These are phyloP conservation scores for Pardosa pseudoannulata DNA, from an alignment of 2,888 invertebrate species.

Conservation along the genomic window DNA sequence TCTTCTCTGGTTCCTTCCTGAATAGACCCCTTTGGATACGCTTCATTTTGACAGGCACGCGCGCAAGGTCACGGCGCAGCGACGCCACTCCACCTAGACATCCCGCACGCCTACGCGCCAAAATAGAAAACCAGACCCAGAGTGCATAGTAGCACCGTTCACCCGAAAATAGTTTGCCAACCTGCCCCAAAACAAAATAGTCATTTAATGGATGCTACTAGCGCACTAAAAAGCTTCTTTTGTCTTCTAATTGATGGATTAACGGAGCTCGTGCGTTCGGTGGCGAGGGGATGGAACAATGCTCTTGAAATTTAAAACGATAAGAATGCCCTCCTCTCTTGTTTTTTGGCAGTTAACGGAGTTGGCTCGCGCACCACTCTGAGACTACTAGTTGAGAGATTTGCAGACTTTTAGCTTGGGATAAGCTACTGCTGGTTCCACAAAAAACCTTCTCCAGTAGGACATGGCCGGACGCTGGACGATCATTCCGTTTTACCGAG, in stretches of 20 bases:
- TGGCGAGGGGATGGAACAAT: not conserved
- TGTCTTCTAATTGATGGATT: slow-evolving; percentile 9
- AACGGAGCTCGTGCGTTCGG: not conserved
- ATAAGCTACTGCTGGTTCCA: too few species aligned
- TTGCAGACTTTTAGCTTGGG: too few species aligned
- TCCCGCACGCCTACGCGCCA: not conserved
- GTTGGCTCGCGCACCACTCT: not conserved
- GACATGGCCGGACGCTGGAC: too few species aligned
- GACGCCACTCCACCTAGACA: not conserved
- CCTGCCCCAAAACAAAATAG: not conserved
- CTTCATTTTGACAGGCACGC: not conserved
- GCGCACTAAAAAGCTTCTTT: not conserved
- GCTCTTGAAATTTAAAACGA: slow-evolving; percentile 11
- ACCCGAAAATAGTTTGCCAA: slow-evolving; percentile 12
- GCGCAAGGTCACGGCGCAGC: not conserved
- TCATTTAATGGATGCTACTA: not conserved
- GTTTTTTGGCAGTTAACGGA: not conserved
- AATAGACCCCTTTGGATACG: not conserved
- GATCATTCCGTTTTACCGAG: too few species aligned
- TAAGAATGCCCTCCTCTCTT: not conserved
- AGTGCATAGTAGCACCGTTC: not conserved
- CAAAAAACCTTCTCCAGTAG: too few species aligned
- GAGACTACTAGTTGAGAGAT: too few species aligned
- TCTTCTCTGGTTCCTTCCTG: not conserved
- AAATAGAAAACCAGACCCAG: not conserved